A percentile compares a stretch with the other conserved stretches of the same genome.
These are phyloP conservation scores for Colostygia pectinataria DNA, from an alignment of 2,888 invertebrate species.

Conservation along the genomic window DNA sequence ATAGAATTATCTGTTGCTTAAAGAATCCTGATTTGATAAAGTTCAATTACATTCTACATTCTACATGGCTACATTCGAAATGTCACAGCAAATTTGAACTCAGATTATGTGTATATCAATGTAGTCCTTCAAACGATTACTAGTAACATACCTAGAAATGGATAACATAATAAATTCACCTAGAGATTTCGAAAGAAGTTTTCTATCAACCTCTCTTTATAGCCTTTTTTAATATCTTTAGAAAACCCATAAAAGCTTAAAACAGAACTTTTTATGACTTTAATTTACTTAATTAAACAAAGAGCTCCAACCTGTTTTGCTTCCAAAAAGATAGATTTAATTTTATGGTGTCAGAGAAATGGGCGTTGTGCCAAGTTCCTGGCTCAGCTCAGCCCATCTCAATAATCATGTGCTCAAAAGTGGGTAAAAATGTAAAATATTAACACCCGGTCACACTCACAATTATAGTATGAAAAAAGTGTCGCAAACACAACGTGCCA, in stretches of 20 bases:
- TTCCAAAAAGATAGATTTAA: slow-evolving; percentile 28
- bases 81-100: slow-evolving; percentile 5
- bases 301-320: slow-evolving; percentile 24
- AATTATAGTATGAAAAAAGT: too few relatives aligned
- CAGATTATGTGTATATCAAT: not conserved
- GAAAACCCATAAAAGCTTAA: slow-evolving; percentile 22
- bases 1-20: slow-evolving; percentile 58
- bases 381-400: slow-evolving; percentile 7
- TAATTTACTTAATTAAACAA: slow-evolving; percentile 23
- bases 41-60: slow-evolving; percentile 23
- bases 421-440: too few relatives aligned
- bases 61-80: slow-evolving; percentile 7
- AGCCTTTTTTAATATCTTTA: slow-evolving; percentile 19
- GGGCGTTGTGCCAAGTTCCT: slow-evolving; percentile 28
- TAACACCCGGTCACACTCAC: too few relatives aligned
- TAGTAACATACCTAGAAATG: too few relatives aligned
- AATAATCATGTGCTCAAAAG: not conserved
- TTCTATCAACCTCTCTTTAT: slow-evolving; percentile 5
- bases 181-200: slow-evolving; percentile 7
- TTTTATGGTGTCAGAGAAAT: slow-evolving; percentile 23
- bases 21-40: slow-evolving; percentile 43
- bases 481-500: too few relatives aligned
- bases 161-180: not conserved
- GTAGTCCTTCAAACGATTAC: too few relatives aligned
- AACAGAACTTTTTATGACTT: slow-evolving; percentile 17